These are phyloP conservation scores for Plestiodon gilberti DNA, from an alignment of 2,113 vertebrate genomes.

Conservation along the genomic window DNA sequence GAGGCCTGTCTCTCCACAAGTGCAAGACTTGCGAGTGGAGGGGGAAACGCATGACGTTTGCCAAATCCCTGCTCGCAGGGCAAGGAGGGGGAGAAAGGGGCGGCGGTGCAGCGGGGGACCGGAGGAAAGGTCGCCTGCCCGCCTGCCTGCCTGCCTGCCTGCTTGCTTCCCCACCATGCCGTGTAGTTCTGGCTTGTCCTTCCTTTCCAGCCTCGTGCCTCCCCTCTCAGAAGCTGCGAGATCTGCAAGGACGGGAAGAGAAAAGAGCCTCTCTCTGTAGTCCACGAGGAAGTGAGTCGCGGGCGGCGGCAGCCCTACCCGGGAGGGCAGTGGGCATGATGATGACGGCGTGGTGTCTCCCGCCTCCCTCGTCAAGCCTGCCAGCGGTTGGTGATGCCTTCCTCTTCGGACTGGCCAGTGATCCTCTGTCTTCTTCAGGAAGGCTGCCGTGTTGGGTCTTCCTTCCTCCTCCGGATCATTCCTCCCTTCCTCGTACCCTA, in stretches of 20 bases:
- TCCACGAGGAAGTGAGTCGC: conserved; percentile 12
- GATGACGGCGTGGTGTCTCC: not conserved
- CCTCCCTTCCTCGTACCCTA: not conserved
- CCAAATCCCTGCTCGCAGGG: not conserved
- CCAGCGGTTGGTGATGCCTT: rapidly evolving
- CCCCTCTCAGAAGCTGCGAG: not conserved
- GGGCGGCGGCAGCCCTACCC: conserved; percentile 10
- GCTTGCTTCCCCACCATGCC: not conserved
- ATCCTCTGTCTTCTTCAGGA: too few species aligned
- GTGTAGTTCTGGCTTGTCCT: not conserved
- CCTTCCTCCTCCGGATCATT: not conserved
- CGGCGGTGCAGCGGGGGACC: too few species aligned
- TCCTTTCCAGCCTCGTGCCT: not conserved
- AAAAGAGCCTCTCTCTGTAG: not conserved
- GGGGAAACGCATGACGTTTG: not conserved
- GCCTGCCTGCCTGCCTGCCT: too few species aligned
- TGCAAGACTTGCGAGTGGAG: not conserved
- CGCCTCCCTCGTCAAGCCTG: conserved; percentile 16
- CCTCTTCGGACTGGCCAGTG: not conserved
- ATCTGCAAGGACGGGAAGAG: not conserved
- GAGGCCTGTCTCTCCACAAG: not conserved
- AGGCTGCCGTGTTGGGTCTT: too few species aligned
- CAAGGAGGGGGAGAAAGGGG: not conserved
- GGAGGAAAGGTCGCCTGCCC: too few species aligned
- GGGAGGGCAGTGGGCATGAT: conserved; percentile 5